phyloP scores from a whole-genome alignment of 2,888 invertebrate species.

The Lysandra bellargus region DNA sequence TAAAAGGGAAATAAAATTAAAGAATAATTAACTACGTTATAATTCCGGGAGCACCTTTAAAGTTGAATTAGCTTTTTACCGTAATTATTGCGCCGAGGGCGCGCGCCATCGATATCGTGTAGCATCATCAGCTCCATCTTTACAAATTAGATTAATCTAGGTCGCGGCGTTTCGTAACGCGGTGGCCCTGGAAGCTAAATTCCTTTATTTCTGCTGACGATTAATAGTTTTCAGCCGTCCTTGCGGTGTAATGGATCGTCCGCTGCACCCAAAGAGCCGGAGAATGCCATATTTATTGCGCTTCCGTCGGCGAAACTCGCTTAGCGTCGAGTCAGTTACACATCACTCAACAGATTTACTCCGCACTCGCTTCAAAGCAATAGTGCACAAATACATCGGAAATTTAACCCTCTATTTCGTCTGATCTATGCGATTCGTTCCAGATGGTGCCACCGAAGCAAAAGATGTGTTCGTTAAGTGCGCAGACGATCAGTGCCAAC shows the following conservation, averaged over 20 bases:
- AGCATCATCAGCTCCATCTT: neutral
- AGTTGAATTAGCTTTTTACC: slow-evolving; percentile 13
- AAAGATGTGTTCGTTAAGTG: slow-evolving; percentile 48
- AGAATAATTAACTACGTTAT: neutral
- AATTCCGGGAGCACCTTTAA: neutral
- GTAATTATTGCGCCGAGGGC: neutral
- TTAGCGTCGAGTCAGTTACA: neutral
- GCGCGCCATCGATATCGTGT: neutral
- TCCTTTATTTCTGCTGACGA: slow-evolving; percentile 8
- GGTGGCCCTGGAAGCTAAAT: slow-evolving; percentile 11
- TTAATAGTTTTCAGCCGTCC: slow-evolving; percentile 25
- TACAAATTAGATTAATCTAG: slow-evolving; percentile 26
- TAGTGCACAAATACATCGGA: neutral
- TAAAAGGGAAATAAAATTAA: neutral
- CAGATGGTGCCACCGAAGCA: slow-evolving; percentile 37
- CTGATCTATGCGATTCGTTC: neutral
- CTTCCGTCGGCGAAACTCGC: neutral
- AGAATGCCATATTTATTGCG: slow-evolving; percentile 37
- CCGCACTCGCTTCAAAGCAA: neutral
- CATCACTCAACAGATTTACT: neutral
- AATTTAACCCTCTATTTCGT: neutral
- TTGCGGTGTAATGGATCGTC: slow-evolving; percentile 1
- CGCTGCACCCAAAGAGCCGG: neutral
- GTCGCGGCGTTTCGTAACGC: slow-evolving; percentile 11
- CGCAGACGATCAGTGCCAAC: slow-evolving; percentile 47